phyloP scores from a whole-genome alignment of 2,797 vertebrate species.

The Crenuchus spilurus region DNA sequence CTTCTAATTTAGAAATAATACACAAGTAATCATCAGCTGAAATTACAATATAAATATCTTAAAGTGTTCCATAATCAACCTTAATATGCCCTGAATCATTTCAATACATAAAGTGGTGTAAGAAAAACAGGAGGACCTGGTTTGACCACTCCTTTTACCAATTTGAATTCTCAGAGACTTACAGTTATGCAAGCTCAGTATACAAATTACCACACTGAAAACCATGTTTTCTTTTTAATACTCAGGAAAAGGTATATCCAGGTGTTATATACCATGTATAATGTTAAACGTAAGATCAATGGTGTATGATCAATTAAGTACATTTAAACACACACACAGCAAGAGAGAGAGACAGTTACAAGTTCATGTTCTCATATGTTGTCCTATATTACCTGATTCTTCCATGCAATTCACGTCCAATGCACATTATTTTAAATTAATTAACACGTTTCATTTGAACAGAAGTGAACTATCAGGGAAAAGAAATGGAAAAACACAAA shows the following conservation, averaged over 20 bases:
- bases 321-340: too few relatives aligned
- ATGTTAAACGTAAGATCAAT: too few relatives aligned
- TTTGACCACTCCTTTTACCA: neutral
- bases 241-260: too few relatives aligned
- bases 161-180: neutral
- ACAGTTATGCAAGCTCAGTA: neutral
- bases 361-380: too few relatives aligned
- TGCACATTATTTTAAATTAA: neutral
- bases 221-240: too few relatives aligned
- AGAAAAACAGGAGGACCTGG: neutral
- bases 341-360: too few relatives aligned
- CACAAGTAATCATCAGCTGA: neutral
- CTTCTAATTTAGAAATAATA: neutral
- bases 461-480: neutral
- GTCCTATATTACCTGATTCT: neutral
- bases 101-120: neutral
- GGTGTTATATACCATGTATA: too few relatives aligned
- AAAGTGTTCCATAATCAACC: neutral
- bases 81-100: neutral
- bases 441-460: too few relatives aligned
- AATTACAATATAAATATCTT: neutral
- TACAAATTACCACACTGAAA: neutral
- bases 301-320: too few relatives aligned
- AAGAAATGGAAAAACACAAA: slow-evolving; percentile 14
- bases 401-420: neutral